Conservation (phyloP, 2,888 invertebrate genomes). For the Limnephilus marmoratus region DNA sequence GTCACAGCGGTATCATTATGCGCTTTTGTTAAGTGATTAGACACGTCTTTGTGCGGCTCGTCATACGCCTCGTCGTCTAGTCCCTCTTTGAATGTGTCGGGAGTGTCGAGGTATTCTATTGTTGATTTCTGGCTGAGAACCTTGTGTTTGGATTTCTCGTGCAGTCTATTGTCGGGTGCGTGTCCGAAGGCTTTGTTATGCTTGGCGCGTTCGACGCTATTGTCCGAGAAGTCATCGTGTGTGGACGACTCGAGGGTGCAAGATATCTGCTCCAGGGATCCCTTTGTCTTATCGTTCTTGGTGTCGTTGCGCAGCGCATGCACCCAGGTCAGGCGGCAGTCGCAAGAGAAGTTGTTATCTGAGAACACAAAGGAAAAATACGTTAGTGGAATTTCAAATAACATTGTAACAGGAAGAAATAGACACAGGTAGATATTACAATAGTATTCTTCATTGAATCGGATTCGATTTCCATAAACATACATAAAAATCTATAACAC, state of each 20-base stretch:
- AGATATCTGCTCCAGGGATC: slow-evolving; percentile 83
- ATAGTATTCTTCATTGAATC: not conserved
- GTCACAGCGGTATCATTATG: slow-evolving; percentile 47
- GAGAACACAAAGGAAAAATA: slow-evolving; percentile 72
- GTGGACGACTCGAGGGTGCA: slow-evolving; percentile 81
- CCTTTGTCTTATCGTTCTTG: slow-evolving; percentile 82
- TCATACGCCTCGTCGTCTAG: slow-evolving; percentile 60
- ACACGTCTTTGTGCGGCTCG: slow-evolving; percentile 58
- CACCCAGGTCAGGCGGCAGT: slow-evolving; percentile 90
- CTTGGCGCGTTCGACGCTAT: slow-evolving; percentile 71
- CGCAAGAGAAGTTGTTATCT: slow-evolving; percentile 91
- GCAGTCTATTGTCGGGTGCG: slow-evolving; percentile 68
- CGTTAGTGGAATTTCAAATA: slow-evolving; percentile 67
- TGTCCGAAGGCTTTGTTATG: slow-evolving; percentile 71
- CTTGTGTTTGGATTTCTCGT: slow-evolving; percentile 55
- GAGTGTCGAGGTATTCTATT: slow-evolving; percentile 58
- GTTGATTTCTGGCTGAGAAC: slow-evolving; percentile 59
- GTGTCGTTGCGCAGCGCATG: slow-evolving; percentile 86
- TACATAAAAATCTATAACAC: not conserved
- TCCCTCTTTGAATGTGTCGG: slow-evolving; percentile 50
- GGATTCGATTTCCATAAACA: not conserved
- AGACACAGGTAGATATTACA: not conserved
- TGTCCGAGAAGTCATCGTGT: slow-evolving; percentile 71
- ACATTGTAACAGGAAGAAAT: no score
- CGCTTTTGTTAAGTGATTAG: not conserved